Evolutionary conservation across 1,140 invertebrate genomes (phyloP).

Genomic region (Calephelis virginiensis): DNA sequence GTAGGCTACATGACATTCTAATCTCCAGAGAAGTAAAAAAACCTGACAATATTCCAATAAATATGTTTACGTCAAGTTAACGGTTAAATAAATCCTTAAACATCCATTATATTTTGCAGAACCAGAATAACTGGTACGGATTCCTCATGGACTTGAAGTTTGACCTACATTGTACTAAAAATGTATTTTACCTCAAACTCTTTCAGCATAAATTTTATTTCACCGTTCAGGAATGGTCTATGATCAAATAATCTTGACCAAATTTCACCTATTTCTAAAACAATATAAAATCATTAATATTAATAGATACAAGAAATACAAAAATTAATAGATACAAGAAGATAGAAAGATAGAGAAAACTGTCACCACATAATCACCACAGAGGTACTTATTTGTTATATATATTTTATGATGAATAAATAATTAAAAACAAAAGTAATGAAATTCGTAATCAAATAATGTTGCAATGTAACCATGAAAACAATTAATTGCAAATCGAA

Average conservation of each 20-base stretch:
- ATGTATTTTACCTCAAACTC: constrained; percentile 86
- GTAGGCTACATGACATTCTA: too few species aligned
- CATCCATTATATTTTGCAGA: too few species aligned
- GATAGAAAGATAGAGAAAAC: not conserved
- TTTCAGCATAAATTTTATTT: constrained; percentile 88
- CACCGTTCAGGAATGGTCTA: constrained; percentile 88
- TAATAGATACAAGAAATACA: not conserved
- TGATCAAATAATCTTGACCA: constrained; percentile 92
- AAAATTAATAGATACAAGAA: too few species aligned
- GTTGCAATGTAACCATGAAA: not conserved
- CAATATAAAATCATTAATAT: not conserved
- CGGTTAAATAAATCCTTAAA: too few species aligned
- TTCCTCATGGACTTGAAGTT: too few species aligned
- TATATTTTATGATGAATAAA: not conserved
- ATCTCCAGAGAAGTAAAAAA: too few species aligned
- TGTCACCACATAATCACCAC: too few species aligned
- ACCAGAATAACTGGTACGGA: too few species aligned
- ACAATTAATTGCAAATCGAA: not conserved
- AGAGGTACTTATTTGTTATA: too few species aligned
- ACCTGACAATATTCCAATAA: too few species aligned
- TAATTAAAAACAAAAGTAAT: not conserved
- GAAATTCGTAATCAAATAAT: not conserved
- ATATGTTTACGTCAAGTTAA: too few species aligned
- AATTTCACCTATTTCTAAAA: constrained; percentile 87
- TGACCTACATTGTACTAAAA: not conserved